A percentile compares a stretch with the other conserved stretches of the same genome.
Conservation (phyloP, 2,888 invertebrate species). For the Tetheella fluctuosa region DNA sequence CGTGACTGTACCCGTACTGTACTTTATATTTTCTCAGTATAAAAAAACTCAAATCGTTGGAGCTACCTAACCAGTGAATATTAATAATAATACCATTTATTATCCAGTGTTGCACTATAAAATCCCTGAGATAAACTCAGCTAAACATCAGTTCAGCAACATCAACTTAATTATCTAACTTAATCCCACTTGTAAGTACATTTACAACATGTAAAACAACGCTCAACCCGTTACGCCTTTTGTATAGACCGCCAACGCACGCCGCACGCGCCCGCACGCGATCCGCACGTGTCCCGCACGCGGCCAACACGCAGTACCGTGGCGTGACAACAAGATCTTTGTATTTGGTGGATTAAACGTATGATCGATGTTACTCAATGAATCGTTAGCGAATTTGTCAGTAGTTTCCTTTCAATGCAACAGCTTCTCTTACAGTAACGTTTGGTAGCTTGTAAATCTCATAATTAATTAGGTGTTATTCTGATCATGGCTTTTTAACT, state of each 20-base stretch:
- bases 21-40: too few relatives aligned
- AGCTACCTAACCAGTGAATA: too few relatives aligned
- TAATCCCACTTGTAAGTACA: neutral
- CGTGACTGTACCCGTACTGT: too few relatives aligned
- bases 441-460: too few relatives aligned
- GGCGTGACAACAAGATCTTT: slow-evolving; percentile 26
- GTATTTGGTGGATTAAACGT: slow-evolving; percentile 35
- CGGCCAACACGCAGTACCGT: slow-evolving; percentile 21
- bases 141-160: neutral
- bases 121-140: neutral
- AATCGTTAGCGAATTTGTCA: slow-evolving; percentile 3
- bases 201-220: slow-evolving; percentile 1
- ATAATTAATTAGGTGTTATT: too few relatives aligned
- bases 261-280: slow-evolving; percentile 17
- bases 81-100: too few relatives aligned
- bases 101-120: neutral
- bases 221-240: neutral
- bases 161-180: neutral
- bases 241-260: neutral
- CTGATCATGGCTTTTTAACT: too few relatives aligned
- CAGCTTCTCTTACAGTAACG: neutral
- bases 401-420: neutral
- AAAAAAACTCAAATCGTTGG: too few relatives aligned
- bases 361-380: slow-evolving; percentile 30
- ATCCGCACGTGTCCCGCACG: neutral